phyloP scores from a whole-genome alignment of 2,797 vertebrate species.

The Tauraco hartlaubi region DNA sequence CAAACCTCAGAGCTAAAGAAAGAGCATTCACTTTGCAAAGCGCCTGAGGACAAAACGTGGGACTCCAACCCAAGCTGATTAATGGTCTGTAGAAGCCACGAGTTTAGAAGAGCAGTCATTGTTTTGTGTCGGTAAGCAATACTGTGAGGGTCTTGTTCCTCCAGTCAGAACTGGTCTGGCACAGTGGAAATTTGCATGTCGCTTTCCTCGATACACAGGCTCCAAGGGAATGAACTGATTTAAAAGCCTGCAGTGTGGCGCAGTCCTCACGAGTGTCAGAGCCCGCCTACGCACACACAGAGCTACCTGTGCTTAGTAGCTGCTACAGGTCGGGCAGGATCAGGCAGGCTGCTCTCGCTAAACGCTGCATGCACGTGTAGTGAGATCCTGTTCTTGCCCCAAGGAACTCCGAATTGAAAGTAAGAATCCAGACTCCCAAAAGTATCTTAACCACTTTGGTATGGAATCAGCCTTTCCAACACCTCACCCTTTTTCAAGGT shows the following conservation, averaged over 20 bases:
- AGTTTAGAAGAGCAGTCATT: not conserved
- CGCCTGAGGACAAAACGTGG: not conserved
- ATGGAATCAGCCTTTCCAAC: not conserved
- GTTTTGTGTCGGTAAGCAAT: not conserved
- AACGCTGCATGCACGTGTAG: not conserved
- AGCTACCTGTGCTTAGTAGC: not conserved
- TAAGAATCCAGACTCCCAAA: not conserved
- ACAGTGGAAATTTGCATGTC: not conserved
- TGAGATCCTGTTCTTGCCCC: not conserved
- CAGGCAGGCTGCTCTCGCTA: not conserved
- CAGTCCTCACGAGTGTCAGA: not conserved
- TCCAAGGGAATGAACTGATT: not conserved
- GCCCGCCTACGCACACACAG: not conserved
- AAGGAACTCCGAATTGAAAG: not conserved
- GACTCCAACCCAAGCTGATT: not conserved
- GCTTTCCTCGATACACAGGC: not conserved
- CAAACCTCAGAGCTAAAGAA: not conserved
- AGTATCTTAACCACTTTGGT: not conserved
- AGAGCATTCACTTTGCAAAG: not conserved
- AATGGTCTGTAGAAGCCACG: not conserved
- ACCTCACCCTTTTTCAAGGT: not conserved
- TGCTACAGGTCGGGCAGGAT: not conserved
- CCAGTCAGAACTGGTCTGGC: not conserved
- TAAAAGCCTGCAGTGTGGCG: not conserved
- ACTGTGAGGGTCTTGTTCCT: not conserved